Evolutionary conservation across 2,888 invertebrate species (phyloP).

Genomic region (Amorpha juglandis): DNA sequence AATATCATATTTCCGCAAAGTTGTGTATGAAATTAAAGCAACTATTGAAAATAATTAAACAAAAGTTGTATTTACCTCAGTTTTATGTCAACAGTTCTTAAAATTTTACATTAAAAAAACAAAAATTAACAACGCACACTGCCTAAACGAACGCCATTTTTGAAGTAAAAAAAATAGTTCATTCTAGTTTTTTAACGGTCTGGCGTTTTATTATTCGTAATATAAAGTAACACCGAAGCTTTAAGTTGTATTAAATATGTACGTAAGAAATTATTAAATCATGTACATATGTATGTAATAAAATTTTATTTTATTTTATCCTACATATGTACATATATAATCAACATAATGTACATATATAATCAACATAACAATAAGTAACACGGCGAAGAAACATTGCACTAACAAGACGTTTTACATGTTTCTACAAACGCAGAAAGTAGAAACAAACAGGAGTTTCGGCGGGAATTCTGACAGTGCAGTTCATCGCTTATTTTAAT

Average conservation of each 20-base stretch:
- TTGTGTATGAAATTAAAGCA: neutral
- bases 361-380: neutral
- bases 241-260: neutral
- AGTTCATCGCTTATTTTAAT: too few species aligned
- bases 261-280: too few species aligned
- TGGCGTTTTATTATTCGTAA: constrained; percentile 23
- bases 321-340: too few species aligned
- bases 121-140: constrained; percentile 68
- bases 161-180: constrained; percentile 45
- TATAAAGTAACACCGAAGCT: neutral
- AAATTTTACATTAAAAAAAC: constrained; percentile 61
- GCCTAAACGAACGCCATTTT: constrained; percentile 78
- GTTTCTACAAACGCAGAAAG: neutral
- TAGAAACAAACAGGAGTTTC: too few species aligned
- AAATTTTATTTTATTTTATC: too few species aligned
- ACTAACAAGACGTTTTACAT: neutral
- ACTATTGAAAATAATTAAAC: constrained; percentile 2
- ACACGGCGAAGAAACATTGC: neutral
- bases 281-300: too few species aligned
- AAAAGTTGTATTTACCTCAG: constrained; percentile 59
- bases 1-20: constrained; percentile 1
- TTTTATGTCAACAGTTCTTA: constrained; percentile 68
- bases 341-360: too few species aligned
- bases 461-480: too few species aligned
- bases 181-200: constrained; percentile 32